phyloP scores from a whole-genome alignment of 2,113 vertebrate species.

The Camelus bactrianus region DNA sequence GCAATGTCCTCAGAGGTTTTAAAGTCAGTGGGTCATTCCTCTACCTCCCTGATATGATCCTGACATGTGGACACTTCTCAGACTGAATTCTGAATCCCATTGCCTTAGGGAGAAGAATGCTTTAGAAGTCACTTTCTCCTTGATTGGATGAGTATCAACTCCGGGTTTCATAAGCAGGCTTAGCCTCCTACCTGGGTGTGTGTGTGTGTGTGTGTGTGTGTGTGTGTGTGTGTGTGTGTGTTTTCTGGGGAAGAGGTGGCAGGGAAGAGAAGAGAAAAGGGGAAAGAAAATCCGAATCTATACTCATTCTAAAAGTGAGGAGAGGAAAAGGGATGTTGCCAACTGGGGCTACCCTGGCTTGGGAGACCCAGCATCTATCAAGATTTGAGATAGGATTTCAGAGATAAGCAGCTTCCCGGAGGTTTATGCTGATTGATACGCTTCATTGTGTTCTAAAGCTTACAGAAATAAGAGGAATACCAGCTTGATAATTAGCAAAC shows the following conservation, averaged over 20 bases:
- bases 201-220: neutral
- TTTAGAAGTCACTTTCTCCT: neutral
- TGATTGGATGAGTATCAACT: neutral
- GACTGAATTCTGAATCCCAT: neutral
- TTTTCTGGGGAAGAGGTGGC: neutral
- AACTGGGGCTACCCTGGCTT: neutral
- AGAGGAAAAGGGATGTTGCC: neutral
- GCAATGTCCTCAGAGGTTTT: neutral
- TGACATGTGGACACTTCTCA: neutral
- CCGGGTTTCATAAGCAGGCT: neutral
- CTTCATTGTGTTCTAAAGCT: conserved; percentile 59
- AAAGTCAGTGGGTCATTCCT: neutral
- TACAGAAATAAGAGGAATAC: conserved; percentile 69
- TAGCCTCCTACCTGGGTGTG: neutral
- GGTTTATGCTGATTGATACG: conserved; percentile 18
- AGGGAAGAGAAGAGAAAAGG: neutral
- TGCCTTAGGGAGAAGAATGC: neutral
- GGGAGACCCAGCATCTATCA: neutral
- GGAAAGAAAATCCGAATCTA: neutral
- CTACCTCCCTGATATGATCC: neutral
- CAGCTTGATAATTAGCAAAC: conserved; percentile 61
- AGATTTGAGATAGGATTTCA: neutral
- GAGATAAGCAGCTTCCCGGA: neutral
- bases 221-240: neutral
- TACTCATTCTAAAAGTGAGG: neutral